A percentile compares a stretch with the other conserved stretches of the same genome.
Conservation (phyloP, 2,888 invertebrate genomes). For the Phlogophora meticulosa region DNA sequence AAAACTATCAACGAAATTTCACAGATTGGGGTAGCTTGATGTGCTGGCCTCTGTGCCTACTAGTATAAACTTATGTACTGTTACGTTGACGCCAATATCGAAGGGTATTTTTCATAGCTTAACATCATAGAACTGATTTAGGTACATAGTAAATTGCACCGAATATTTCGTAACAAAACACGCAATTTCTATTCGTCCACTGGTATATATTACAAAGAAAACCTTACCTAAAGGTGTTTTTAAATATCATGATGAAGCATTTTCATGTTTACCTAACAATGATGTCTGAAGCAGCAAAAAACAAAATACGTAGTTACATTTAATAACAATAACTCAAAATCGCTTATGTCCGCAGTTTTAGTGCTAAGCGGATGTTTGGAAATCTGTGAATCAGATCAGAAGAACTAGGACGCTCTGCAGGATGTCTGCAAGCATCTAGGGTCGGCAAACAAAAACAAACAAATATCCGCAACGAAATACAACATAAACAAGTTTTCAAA, state of each 20-base stretch:
- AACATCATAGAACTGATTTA: background rate
- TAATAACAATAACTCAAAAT: constrained; percentile 21
- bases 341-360: constrained; percentile 36
- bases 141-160: background rate
- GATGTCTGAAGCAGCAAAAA: background rate
- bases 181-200: constrained; percentile 4
- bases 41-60: no score
- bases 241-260: constrained; percentile 32
- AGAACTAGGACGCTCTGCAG: constrained; percentile 63
- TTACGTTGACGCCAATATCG: background rate
- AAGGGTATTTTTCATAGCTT: background rate
- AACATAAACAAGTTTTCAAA: constrained; percentile 27
- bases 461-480: constrained; percentile 36
- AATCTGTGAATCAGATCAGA: constrained; percentile 65
- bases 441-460: constrained; percentile 37
- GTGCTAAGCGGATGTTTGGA: constrained; percentile 62
- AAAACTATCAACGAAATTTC: no score
- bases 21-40: no score
- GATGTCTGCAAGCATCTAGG: constrained; percentile 61
- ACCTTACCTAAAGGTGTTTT: background rate
- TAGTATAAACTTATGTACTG: no score
- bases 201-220: constrained; percentile 12
- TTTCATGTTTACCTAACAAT: constrained; percentile 10
- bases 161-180: constrained; percentile 19
- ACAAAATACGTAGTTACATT: background rate